Evolutionary conservation across 2,797 vertebrate species (phyloP).

Genomic region (Otolemur crassicaudatus): DNA sequence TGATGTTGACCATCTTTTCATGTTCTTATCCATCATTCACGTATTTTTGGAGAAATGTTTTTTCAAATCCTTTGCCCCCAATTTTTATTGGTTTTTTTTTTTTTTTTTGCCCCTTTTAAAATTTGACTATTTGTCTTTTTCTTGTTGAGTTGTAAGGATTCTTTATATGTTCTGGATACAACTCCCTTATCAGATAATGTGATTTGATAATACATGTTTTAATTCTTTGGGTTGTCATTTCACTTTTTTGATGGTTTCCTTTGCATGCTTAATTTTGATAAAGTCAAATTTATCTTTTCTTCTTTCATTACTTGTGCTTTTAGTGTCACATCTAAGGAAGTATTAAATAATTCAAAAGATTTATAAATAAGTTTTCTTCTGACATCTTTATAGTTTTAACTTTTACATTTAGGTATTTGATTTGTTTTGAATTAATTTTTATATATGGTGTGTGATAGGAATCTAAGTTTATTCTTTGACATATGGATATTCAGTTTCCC

Average conservation of each 20-base stretch:
- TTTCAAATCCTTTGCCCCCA: not conserved
- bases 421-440: not conserved
- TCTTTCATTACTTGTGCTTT: not conserved
- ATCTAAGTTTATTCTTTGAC: not conserved
- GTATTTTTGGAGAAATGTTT: not conserved
- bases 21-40: not conserved
- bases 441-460: not conserved
- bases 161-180: not conserved
- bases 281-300: not conserved
- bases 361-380: not conserved
- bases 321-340: not conserved
- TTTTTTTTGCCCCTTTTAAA: not conserved
- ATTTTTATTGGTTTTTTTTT: no score
- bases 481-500: not conserved
- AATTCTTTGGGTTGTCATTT: not conserved
- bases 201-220: slow-evolving; percentile 2
- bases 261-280: not conserved
- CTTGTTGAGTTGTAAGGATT: not conserved
- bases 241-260: not conserved
- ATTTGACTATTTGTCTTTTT: not conserved
- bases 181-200: not conserved
- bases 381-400: not conserved
- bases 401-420: not conserved
- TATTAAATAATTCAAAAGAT: not conserved
- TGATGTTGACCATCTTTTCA: not conserved